Evolutionary conservation across 2,888 invertebrate species (phyloP).

Genomic region (Liodrosophila aerea): DNA sequence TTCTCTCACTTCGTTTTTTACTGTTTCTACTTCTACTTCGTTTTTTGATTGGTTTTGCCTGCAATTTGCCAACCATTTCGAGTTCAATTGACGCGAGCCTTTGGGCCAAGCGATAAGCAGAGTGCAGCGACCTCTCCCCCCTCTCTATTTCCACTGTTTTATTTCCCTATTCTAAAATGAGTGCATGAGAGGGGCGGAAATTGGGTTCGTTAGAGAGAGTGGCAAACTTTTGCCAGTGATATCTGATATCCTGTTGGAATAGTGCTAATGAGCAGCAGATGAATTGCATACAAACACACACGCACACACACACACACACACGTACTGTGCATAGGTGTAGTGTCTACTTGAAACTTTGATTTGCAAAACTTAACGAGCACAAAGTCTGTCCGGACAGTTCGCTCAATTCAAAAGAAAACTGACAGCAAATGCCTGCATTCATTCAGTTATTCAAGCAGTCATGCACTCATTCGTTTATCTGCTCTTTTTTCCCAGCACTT

Average conservation of each 20-base stretch:
- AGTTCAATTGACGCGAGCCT: conserved; percentile 41
- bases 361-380: conserved; percentile 22
- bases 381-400: no score
- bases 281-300: conserved; percentile 3
- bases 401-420: neutral
- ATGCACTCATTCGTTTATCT: neutral
- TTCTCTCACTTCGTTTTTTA: conserved; percentile 3
- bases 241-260: conserved; percentile 34
- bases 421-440: neutral
- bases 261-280: conserved; percentile 25
- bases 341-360: conserved; percentile 5
- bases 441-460: neutral
- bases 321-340: conserved; percentile 9
- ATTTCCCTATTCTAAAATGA: neutral
- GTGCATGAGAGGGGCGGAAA: conserved; percentile 26
- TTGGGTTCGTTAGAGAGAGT: conserved; percentile 42
- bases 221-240: conserved; percentile 20
- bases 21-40: neutral
- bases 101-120: conserved; percentile 48
- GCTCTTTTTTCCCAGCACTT: conserved; percentile 29
- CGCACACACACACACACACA: no score
- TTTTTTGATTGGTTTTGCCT: neutral
- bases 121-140: conserved; percentile 24
- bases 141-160: conserved; percentile 10
- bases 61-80: conserved; percentile 32